Percentiles rank a stretch among this genome's conserved stretches.
Conservation (phyloP, 2,113 vertebrate genomes). For the Zingel zingel region DNA sequence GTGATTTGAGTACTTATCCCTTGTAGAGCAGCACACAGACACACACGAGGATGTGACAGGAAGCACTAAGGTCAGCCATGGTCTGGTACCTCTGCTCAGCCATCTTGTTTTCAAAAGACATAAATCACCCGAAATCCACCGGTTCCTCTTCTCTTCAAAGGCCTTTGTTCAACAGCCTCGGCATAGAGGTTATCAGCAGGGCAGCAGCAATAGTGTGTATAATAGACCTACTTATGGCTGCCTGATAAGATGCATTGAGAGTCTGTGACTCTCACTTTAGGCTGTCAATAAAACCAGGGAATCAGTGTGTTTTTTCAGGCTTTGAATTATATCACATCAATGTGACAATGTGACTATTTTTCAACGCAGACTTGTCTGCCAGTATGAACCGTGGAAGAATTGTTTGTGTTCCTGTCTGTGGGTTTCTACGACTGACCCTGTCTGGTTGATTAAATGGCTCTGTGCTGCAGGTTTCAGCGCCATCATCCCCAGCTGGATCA, state of each 20-base stretch:
- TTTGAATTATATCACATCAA: constrained; percentile 65
- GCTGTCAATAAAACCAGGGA: constrained; percentile 67
- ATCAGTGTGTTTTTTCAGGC: constrained; percentile 67
- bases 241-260: constrained; percentile 73
- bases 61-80: constrained; percentile 76
- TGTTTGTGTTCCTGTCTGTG: constrained; percentile 78
- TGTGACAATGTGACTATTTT: constrained; percentile 49
- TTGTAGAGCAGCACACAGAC: background rate
- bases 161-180: constrained; percentile 77
- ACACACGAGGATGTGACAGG: constrained; percentile 68
- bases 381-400: constrained; percentile 64
- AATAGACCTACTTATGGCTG: constrained; percentile 70
- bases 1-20: constrained; percentile 11
- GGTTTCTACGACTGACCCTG: constrained; percentile 72
- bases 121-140: constrained; percentile 73
- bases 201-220: constrained; percentile 78
- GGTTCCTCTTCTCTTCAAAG: constrained; percentile 80
- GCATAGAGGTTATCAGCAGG: constrained; percentile 80
- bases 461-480: constrained; percentile 48
- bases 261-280: constrained; percentile 50
- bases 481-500: constrained; percentile 66
- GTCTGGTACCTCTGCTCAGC: constrained; percentile 66
- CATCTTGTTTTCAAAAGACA: constrained; percentile 77
- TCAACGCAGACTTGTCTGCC: constrained; percentile 51
- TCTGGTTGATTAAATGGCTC: constrained; percentile 70